These are phyloP conservation scores for Leucania comma DNA, from an alignment of 2,888 invertebrate genomes.

Conservation along the genomic window DNA sequence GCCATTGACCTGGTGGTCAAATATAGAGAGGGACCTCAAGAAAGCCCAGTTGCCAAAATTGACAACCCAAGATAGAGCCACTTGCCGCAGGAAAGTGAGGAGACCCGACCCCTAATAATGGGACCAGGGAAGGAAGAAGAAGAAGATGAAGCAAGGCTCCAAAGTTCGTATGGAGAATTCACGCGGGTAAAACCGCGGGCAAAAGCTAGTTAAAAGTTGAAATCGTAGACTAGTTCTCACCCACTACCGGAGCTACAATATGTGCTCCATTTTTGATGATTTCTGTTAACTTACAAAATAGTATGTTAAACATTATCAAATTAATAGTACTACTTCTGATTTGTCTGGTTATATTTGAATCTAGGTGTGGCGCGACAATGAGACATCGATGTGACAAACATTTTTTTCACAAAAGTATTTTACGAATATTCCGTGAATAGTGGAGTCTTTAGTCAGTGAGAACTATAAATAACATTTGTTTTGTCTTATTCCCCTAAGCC, in stretches of 20 bases:
- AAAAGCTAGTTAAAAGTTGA: no score
- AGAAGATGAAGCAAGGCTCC: not conserved
- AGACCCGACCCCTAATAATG: no score
- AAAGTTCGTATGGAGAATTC: not conserved
- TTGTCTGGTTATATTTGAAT: not conserved
- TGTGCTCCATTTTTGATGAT: not conserved
- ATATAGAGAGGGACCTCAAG: no score
- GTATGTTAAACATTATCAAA: not conserved
- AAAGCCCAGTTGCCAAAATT: no score
- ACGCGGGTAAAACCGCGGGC: no score
- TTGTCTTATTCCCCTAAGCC: not conserved
- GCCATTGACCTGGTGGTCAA: no score
- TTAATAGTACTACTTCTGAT: not conserved
- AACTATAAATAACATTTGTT: not conserved
- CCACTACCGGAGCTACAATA: no score
- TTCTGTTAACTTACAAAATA: not conserved
- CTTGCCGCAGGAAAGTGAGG: no score
- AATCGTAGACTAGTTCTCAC: no score
- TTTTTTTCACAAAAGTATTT: not conserved
- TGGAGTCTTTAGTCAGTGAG: not conserved
- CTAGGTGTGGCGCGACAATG: not conserved
- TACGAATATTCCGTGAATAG: no score
- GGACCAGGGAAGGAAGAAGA: no score
- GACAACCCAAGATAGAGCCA: no score
- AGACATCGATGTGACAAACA: not conserved